Base-by-base conservation (phyloP, 2,113 vertebrate species). In the Phaethon lepturus region DNA sequence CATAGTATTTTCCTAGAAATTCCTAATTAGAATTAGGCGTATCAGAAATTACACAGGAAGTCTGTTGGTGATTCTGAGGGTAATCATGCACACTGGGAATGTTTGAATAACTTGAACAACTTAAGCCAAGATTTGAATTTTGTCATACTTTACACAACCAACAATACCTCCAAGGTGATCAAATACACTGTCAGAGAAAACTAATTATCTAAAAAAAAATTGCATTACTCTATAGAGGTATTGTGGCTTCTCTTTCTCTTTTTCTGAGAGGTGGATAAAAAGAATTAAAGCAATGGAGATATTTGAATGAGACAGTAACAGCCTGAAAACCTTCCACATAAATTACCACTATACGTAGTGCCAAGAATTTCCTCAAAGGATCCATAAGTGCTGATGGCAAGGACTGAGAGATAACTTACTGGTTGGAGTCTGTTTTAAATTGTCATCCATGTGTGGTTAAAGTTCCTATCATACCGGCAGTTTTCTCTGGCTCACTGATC, bases 401-500 rank as follows among this genome's bases (percentile, higher is more conserved):
- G 63, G 58, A 66, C 53, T 76, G 77, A 93, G 14, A 81, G 55
- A n/a, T 42, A 80, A 25, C 67, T 49, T 80, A 45, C 38, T 84
- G 38, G 3, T 50, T 84, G 23, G 42, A 92, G 55, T 50, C 3
- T 0, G 44, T 69, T 83, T 83, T 74, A 53, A 92, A 80, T 73
- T 66, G 17, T 75, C 55, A 52, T 26, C 47, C 28, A 44, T 40
- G 22, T 31, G 17, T 69, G 31, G 68, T 53, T 89, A 55, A 86
- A 67, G 26, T 91, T 49, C 55, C 20, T 60, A 67, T 29, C 52
- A 31, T 11, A 67, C 28, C 1, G 4, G n/a, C 35, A 89, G 28
- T 81, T 84, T 78, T 94, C 44, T 96, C 59, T 84, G 59, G 10
- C n/a, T 89, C 73, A 84, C n/a, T 75, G 71, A 74, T 44, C 73